These are phyloP conservation scores for Lysiphlebus fabarum DNA, from an alignment of 1,140 invertebrate genomes.

Conservation along the genomic window DNA sequence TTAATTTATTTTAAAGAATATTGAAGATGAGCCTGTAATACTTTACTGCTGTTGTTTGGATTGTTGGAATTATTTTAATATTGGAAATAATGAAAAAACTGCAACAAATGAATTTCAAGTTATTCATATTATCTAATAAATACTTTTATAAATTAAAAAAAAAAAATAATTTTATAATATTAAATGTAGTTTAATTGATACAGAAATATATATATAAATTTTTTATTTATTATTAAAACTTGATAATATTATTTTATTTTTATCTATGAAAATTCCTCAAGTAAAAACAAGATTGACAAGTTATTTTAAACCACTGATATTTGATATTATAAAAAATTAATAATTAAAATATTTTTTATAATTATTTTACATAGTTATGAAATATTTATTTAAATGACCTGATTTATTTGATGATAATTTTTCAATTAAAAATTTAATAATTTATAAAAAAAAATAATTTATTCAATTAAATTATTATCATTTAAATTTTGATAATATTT, in stretches of 20 bases:
- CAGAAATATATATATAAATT: not conserved
- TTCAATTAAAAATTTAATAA: too few relatives aligned
- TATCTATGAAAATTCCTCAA: not conserved
- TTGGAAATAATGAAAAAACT: conserved; percentile 14
- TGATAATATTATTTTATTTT: too few relatives aligned
- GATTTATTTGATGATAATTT: too few relatives aligned
- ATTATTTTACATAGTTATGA: too few relatives aligned
- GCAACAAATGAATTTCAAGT: conserved; percentile 44
- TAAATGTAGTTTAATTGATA: not conserved
- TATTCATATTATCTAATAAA: conserved; percentile 40
- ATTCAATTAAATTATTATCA: too few relatives aligned
- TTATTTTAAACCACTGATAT: not conserved
- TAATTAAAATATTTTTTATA: not conserved
- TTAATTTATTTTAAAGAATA: conserved; percentile 29
- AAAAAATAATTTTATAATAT: not conserved
- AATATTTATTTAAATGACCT: too few relatives aligned
- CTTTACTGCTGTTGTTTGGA: conserved; percentile 47
- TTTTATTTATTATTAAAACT: not conserved
- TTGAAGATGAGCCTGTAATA: conserved; percentile 36
- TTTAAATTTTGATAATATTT: too few relatives aligned
- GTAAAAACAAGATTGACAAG: not conserved
- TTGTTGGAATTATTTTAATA: conserved; percentile 36
- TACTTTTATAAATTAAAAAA: conserved; percentile 10
- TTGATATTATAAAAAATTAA: not conserved
- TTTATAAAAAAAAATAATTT: too few relatives aligned